These are phyloP conservation scores for Eolophus roseicapilla DNA, from an alignment of 2,113 vertebrate species.

Conservation along the genomic window DNA sequence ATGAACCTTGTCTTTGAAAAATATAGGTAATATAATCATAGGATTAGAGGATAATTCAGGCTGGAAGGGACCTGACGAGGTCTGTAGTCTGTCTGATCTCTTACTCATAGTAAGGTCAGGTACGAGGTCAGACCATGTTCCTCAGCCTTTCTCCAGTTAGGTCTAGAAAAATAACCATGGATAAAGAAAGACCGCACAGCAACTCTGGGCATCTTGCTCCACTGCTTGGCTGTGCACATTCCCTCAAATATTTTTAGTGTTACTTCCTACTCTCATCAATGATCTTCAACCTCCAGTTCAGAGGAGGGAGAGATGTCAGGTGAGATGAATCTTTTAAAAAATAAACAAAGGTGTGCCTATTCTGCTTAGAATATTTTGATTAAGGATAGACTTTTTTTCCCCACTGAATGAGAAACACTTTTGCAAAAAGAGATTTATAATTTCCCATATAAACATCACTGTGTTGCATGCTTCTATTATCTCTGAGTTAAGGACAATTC, in stretches of 20 bases:
- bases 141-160: not conserved
- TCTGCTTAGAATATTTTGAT: not conserved
- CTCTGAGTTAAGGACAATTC: constrained; percentile 6
- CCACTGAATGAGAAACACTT: not conserved
- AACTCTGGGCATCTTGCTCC: not conserved
- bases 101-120: not conserved
- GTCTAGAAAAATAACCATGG: not conserved
- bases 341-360: not conserved
- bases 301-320: not conserved
- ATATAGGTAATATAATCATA: not conserved
- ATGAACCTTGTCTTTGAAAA: not conserved
- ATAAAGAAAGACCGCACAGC: not conserved
- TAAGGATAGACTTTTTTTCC: not conserved
- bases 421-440: not conserved
- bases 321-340: not conserved
- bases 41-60: not conserved
- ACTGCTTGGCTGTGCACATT: not conserved
- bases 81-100: not conserved
- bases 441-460: not conserved
- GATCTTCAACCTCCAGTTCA: not conserved
- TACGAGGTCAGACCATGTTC: not conserved
- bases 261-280: not conserved
- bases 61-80: not conserved
- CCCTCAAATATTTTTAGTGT: not conserved
- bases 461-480: not conserved